Evolutionary conservation across 2,113 vertebrate species (phyloP).

Genomic region (Podarcis cretensis): DNA sequence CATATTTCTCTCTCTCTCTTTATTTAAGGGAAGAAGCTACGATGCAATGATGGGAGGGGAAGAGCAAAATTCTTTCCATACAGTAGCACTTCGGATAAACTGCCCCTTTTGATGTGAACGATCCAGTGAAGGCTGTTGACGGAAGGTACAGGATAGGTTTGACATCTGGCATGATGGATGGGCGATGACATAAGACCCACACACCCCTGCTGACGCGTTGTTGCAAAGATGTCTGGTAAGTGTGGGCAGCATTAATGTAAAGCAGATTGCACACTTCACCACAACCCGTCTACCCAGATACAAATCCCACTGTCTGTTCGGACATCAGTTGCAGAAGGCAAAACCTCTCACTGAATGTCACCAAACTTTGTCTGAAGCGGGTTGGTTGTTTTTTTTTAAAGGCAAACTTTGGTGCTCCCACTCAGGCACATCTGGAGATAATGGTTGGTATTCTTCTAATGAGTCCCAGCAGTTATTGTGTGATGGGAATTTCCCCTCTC

Average conservation of each 20-base stretch:
- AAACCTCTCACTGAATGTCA: neutral
- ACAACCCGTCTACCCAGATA: neutral
- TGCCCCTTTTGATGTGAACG: conserved; percentile 45
- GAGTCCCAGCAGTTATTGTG: no score
- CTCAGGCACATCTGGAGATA: no score
- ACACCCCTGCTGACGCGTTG: conserved; percentile 46
- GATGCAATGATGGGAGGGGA: conserved; percentile 48
- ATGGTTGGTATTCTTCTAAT: no score
- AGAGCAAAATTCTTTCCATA: conserved; percentile 1
- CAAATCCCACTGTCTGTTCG: neutral
- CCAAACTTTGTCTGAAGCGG: neutral
- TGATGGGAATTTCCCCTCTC: no score
- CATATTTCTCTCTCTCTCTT: conserved; percentile 43
- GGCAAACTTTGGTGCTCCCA: neutral
- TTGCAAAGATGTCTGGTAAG: conserved; percentile 62
- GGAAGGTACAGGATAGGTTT: conserved; percentile 55
- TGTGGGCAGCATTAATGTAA: conserved; percentile 61
- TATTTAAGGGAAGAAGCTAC: conserved; percentile 39
- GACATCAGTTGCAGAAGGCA: neutral
- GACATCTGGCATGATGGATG: conserved; percentile 61
- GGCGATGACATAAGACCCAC: conserved; percentile 65
- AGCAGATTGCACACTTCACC: conserved; percentile 34
- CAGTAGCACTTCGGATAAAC: conserved; percentile 22
- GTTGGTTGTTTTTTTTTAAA: neutral
- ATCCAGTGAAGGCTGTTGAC: conserved; percentile 55